Evolutionary conservation across 2,888 invertebrate genomes (phyloP), one percentile per base, ranked within the genome.

Genomic region (Drosophila acutilabella): DNA sequence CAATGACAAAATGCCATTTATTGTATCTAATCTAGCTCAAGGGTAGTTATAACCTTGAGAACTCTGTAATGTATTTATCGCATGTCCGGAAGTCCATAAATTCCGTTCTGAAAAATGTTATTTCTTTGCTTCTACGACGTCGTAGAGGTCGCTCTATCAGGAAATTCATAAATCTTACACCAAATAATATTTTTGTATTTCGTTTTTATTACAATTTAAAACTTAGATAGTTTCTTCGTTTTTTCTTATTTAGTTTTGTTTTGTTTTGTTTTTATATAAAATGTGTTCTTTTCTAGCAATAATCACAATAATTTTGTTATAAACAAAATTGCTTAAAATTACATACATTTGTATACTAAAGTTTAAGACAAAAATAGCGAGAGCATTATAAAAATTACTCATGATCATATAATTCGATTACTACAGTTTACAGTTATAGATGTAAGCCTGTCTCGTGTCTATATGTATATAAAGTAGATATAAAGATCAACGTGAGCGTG

Each of bases 271-370:
- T 59, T 88, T 69, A 77, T 86, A 74, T 85, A 83, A 81, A 88
- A 84, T 83, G 86, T 88, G 87, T 88, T 88, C 84, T 89, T 89
- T 88, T 88, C 88, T 89, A 90, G 85, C 89, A 87, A 89, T 89
- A 89, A 91, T 91, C 90, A 91, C 90, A 91, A 90, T 90, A 90
- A 85, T 89, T 90, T 89, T 89, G 86, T 90, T 88, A 87, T 88
- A 89, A 89, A 90, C 89, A 89, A 89, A 87, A 89, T 89, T 84
- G 62, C 89, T 90, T 88, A 86, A 91, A 78, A 89, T 89, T 88
- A 89, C 76, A 79, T 85, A 88, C 80, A 82, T 77, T 78, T 82
- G 75, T 84, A 81, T 71, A 72, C 81, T 88, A 85, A 83, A 85
- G 57, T 72, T 83, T 80, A 83, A 65, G 81, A 88, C 84, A 87